Evolutionary conservation across 1,140 invertebrate genomes (phyloP).

Genomic region (Apolygus lucorum): DNA sequence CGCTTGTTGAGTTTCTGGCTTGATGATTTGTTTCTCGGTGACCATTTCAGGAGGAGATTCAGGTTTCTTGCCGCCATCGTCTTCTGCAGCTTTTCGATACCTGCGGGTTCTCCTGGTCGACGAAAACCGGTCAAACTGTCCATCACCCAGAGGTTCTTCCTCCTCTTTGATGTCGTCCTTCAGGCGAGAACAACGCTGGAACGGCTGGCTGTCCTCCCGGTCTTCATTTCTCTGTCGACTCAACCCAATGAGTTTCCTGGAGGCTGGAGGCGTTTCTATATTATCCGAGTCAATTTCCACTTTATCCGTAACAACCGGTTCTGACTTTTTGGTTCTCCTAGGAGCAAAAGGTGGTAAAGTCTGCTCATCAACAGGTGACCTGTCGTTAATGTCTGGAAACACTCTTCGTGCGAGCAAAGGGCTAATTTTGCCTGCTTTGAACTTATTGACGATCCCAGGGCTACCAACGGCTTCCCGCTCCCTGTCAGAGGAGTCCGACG

Average conservation of each 20-base stretch:
- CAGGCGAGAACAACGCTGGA: slow-evolving; percentile 21
- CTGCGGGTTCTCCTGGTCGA: slow-evolving; percentile 68
- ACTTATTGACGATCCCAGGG: slow-evolving; percentile 7
- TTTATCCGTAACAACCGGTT: slow-evolving; percentile 52
- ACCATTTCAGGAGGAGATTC: slow-evolving; percentile 43
- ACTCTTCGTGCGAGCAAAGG: slow-evolving; percentile 30
- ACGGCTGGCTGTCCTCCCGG: neutral
- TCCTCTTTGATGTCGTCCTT: slow-evolving; percentile 30
- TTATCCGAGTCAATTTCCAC: slow-evolving; percentile 84
- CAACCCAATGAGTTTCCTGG: slow-evolving; percentile 52
- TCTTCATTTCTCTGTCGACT: slow-evolving; percentile 35
- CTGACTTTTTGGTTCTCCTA: slow-evolving; percentile 34
- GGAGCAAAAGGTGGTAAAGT: slow-evolving; percentile 38
- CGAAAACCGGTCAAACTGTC: slow-evolving; percentile 77
- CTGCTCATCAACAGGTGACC: slow-evolving; percentile 32
- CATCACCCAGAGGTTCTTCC: slow-evolving; percentile 39
- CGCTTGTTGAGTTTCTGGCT: slow-evolving; percentile 41
- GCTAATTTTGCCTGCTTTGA: slow-evolving; percentile 29
- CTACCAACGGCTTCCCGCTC: neutral
- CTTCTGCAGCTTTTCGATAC: slow-evolving; percentile 60
- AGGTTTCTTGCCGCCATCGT: slow-evolving; percentile 43
- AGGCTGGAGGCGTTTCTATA: slow-evolving; percentile 77
- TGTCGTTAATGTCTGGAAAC: slow-evolving; percentile 29
- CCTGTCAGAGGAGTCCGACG: slow-evolving; percentile 35
- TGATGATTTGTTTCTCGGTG: slow-evolving; percentile 44